A percentile compares a stretch with the other conserved stretches of the same genome.
These are phyloP conservation scores for Acrossocheilus wenchowensis DNA, from an alignment of 2,797 vertebrate genomes.

Conservation along the genomic window DNA sequence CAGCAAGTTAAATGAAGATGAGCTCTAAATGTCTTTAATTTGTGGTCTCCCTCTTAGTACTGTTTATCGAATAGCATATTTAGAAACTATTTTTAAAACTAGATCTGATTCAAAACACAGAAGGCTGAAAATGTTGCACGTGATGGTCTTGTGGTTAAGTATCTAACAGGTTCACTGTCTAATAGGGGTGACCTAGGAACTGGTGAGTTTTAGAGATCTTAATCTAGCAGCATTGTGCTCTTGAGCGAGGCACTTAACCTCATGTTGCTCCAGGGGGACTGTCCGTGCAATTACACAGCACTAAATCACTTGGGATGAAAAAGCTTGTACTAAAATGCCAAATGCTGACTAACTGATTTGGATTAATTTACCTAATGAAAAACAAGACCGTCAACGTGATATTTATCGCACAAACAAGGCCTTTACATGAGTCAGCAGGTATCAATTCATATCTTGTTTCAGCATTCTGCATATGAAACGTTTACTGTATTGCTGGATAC, in stretches of 20 bases:
- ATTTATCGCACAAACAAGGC: constrained; percentile 26
- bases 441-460: constrained; percentile 34
- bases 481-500: constrained; percentile 8
- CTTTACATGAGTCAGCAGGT: constrained; percentile 39
- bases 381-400: constrained; percentile 28
- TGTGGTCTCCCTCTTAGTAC: background rate
- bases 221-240: constrained; percentile 12
- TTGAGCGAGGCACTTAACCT: constrained; percentile 39
- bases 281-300: constrained; percentile 26
- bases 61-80: background rate
- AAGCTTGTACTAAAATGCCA: constrained; percentile 42
- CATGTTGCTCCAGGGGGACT: background rate
- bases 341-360: constrained; percentile 52
- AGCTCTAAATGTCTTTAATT: background rate
- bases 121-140: background rate
- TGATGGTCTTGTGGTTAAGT: constrained; percentile 5
- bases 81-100: background rate
- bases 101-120: background rate
- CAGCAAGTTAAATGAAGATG: background rate
- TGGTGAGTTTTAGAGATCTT: constrained; percentile 26
- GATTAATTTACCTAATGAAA: constrained; percentile 55
- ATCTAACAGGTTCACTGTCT: constrained; percentile 1
- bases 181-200: constrained; percentile 9
- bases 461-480: constrained; percentile 19
- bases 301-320: constrained; percentile 39